phyloP scores from a whole-genome alignment of 2,888 invertebrate genomes.

The Tinea pellionella region DNA sequence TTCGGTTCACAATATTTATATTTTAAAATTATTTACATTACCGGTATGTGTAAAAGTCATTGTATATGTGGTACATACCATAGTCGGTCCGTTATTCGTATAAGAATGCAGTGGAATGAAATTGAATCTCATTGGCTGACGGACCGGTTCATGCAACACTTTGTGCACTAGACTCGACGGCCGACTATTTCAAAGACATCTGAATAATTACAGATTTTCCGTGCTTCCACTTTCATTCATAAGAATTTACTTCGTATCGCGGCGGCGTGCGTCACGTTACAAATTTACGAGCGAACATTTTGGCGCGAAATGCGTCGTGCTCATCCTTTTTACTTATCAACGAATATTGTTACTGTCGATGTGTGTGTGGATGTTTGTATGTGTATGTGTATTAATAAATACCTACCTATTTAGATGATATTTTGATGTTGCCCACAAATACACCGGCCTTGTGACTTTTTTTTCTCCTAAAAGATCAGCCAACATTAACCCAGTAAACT shows the following conservation, averaged over 20 bases:
- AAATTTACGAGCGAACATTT: background rate
- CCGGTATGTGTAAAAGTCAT: too few species aligned
- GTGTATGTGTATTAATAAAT: too few species aligned
- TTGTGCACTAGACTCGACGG: background rate
- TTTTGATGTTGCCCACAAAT: too few species aligned
- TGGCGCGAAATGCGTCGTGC: background rate
- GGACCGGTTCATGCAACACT: conserved; percentile 44
- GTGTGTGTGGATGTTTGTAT: too few species aligned
- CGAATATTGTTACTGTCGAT: too few species aligned
- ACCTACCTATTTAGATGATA: too few species aligned
- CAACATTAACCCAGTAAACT: conserved; percentile 16
- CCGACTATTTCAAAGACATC: background rate
- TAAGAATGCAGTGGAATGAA: conserved; percentile 65
- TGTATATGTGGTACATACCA: background rate
- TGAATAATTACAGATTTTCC: background rate
- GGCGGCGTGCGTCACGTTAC: background rate
- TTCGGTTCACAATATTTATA: background rate
- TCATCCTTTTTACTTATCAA: too few species aligned
- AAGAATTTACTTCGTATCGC: background rate
- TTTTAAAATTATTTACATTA: too few species aligned
- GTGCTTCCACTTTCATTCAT: background rate
- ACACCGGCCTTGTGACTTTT: too few species aligned
- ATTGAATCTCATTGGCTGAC: conserved; percentile 64
- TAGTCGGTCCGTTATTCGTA: conserved; percentile 52
- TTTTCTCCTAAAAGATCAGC: background rate